phyloP scores from a whole-genome alignment of 2,797 vertebrate genomes.

The Staurois parvus region DNA sequence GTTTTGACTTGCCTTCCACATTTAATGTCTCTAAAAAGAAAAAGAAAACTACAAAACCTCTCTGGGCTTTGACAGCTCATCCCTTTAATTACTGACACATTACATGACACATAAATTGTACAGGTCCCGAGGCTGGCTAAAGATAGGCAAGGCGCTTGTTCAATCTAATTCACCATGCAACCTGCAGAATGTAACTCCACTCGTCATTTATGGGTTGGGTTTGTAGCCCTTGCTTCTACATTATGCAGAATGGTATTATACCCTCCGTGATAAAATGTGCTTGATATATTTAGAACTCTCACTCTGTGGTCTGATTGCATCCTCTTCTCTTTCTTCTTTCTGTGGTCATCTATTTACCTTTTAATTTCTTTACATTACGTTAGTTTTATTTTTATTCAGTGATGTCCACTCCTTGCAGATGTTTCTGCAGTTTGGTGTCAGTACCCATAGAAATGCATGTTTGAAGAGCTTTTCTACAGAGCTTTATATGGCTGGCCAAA shows the following conservation, averaged over 20 bases:
- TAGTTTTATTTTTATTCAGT: conserved; percentile 34
- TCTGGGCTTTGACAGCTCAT: not conserved
- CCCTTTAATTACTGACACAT: not conserved
- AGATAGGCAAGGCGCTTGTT: not conserved
- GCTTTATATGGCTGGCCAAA: not conserved
- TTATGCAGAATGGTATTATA: not conserved
- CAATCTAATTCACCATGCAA: not conserved
- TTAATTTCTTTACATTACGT: conserved; percentile 4
- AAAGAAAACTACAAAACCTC: not conserved
- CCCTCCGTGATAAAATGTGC: not conserved
- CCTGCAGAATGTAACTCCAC: not conserved
- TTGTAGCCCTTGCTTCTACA: not conserved
- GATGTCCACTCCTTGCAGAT: conserved; percentile 9
- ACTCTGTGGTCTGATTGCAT: not conserved
- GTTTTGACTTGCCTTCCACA: too few relatives aligned
- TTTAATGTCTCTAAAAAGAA: not conserved
- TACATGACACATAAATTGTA: not conserved
- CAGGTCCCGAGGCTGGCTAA: not conserved
- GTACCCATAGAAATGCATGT: not conserved
- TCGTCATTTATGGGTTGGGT: not conserved
- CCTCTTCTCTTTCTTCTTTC: not conserved
- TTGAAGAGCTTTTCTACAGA: not conserved
- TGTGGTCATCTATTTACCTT: conserved; percentile 11
- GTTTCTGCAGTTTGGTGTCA: not conserved
- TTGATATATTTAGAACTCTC: not conserved